Evolutionary conservation across 2,888 invertebrate species (phyloP), one percentile per base, ranked within the genome.

Genomic region (Druceiella hillmani): DNA sequence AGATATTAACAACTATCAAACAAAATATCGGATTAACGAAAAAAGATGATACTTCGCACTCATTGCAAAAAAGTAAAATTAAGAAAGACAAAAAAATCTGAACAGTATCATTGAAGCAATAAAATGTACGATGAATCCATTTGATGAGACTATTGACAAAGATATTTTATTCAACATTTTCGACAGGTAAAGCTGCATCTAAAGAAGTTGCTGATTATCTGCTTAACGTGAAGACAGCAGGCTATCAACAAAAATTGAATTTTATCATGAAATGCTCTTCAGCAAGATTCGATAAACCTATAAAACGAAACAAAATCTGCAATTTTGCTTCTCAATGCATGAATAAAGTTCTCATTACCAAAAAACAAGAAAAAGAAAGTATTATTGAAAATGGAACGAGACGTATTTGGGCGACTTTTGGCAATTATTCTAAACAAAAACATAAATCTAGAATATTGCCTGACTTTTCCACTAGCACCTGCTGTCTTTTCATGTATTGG

Each of bases 111-210:
- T n/a, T n/a, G n/a, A n/a, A n/a, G n/a, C n/a, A n/a, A n/a, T n/a
- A n/a, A n/a, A n/a, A n/a, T n/a, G n/a, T n/a, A n/a, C n/a, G n/a
- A n/a, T n/a, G n/a, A n/a, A n/a, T n/a, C n/a, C n/a, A n/a, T n/a
- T n/a, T n/a, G n/a, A n/a, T n/a, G n/a, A n/a, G n/a, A n/a, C n/a
- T n/a, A n/a, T n/a, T n/a, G n/a, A n/a, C n/a, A n/a, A n/a, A n/a
- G n/a, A 48, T 24, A n/a, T 14, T 17, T 45, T 53, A 17, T 54
- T 53, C 15, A 53, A 54, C 12, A 42, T 55, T 50, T 40, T 55
- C 54, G 12, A 55, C 55, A 26, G 54, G 57, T 30, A 53, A 53
- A 43, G 54, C 54, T 25, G 52, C 54, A 40, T 53, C 53, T 24
- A 2, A 4, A 32, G 43, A 53, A 26, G 51, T 57, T 45, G 10